Evolutionary conservation across 2,888 invertebrate species (phyloP), one percentile per base, ranked within the genome.

Genomic region (Camponotus fellah): DNA sequence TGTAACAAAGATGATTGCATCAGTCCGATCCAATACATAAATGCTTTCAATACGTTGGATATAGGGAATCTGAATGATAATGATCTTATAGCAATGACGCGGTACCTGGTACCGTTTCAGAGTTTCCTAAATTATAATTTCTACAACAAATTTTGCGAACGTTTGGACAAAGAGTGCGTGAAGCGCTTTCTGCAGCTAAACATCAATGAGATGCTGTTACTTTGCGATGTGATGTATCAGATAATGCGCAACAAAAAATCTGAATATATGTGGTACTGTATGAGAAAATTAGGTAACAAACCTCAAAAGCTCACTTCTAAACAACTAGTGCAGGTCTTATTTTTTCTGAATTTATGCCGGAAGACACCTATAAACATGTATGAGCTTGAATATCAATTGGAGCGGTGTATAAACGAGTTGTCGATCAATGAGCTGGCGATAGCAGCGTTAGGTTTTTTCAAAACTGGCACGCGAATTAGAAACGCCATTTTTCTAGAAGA

Each of bases 371-470:
- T 96, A 83, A 96, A 96, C 71, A 96, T 97, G 95, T 97, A 97
- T 88, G 96, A 97, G 89, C 95, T 97, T 76, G 97, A 98, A 95
- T 92, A 96, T 69, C 95, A 95, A 62, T 91, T 97, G 79, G 94
- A 95, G 46, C 92, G 95, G 4, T 94, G 95, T 79, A 95, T 97
- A n/a, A 91, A 96, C 9, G 92, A 96, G 37, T 96, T 97, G 92
- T 95, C 95, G 34, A 89, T 97, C 8, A 96, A 97, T 87, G 97
- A 98, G 92, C 93, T 98, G 83, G 97, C 96, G 14, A 96, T 98
- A 17, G 96, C 97, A 89, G 96, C 97, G 5, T 96, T 97, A 96
- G 97, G 97, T 0, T 97, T 97, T 93, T 98, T 98, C 91, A 98
- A 98, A 95, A 97, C 96, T 21, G 96, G 96, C 95, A 97, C 96